Percentiles rank a stretch among this genome's conserved stretches.
These are phyloP conservation scores for Echinarachnius parma DNA, from an alignment of 53 echinoderm and acorn worm genomes.

Conservation along the genomic window DNA sequence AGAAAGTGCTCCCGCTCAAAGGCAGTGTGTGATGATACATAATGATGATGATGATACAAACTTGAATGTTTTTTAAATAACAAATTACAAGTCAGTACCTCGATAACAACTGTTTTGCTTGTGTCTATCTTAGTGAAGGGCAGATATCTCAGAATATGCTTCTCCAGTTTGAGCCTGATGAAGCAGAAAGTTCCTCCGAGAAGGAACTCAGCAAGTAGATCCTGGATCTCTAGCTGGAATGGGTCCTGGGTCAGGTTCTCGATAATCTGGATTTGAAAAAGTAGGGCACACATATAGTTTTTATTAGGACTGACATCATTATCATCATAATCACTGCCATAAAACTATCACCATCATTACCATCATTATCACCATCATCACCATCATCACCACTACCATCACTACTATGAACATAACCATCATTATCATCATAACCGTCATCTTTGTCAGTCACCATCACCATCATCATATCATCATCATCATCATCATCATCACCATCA, in stretches of 20 bases:
- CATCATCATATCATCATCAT: no score
- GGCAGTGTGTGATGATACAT: no score
- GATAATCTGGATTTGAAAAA: constrained; percentile 75
- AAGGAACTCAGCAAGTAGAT: constrained; percentile 68
- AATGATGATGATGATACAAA: no score
- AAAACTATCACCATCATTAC: background rate
- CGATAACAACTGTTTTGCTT: constrained; percentile 56
- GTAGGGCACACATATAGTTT: background rate
- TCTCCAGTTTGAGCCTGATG: constrained; percentile 73
- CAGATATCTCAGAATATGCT: constrained; percentile 57
- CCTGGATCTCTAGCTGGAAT: constrained; percentile 54
- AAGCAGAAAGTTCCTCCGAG: constrained; percentile 67
- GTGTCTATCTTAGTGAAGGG: constrained; percentile 78
- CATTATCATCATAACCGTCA: no score
- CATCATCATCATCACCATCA: no score
- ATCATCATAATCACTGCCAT: background rate
- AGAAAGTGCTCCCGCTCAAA: no score
- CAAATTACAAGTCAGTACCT: no score
- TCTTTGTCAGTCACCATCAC: no score
- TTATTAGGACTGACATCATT: background rate
- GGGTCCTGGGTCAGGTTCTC: constrained; percentile 53
- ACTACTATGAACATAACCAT: no score
- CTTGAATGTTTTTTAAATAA: no score
- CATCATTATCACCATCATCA: background rate
- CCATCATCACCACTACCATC: background rate